Evolutionary conservation across 2,797 vertebrate genomes (phyloP), one percentile per base, ranked within the genome.

Genomic region (Onychomys leucogaster): DNA sequence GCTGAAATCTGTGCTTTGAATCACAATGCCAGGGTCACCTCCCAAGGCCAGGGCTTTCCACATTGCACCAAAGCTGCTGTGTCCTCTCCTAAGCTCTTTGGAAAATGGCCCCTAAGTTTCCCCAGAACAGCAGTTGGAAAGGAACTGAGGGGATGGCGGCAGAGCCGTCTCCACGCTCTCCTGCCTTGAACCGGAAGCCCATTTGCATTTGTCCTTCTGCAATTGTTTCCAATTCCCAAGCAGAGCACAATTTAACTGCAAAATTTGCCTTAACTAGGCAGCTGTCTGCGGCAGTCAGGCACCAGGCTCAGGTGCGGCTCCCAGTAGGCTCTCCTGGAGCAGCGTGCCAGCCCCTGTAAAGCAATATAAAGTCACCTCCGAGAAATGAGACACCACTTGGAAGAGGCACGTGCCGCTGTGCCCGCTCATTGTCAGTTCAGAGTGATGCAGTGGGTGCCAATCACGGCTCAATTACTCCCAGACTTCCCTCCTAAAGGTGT

Each of bases 131-230:
- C 16, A 46, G 84, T 49, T 93, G 84, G 82, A 96, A 84, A 89
- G 13, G 49, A 94, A 92, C 55, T 10, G 5, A 3, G 69, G 92
- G 82, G 85, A 67, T 23, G 4, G 19, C 55, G 80, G 83, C 78
- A 34, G 55, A n/a, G 61, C 49, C 16, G 65, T 89, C 87, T 91
- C 83, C 73, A 78, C 46, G 29, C 85, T 65, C 41, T 43, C 73
- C 86, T 78, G 32, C 71, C 75, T 92, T 29, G 83, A 82, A 29
- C 81, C 0, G 6, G 46, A 87, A 93, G 83, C 93, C 95, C 81
- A 94, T 97, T 97, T 98, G 95, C 97, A 95, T 98, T 96, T 97
- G 96, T 97, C 97, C 97, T 98, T 96, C 95, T 59, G 7, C 81
- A 61, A 69, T 71, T n/a, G 71, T 89, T 97, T 95, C 94, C 95